A percentile compares a stretch with the other conserved stretches of the same genome.
Conservation (phyloP, 2,888 invertebrate species). For the Drosophila vallismaia region DNA sequence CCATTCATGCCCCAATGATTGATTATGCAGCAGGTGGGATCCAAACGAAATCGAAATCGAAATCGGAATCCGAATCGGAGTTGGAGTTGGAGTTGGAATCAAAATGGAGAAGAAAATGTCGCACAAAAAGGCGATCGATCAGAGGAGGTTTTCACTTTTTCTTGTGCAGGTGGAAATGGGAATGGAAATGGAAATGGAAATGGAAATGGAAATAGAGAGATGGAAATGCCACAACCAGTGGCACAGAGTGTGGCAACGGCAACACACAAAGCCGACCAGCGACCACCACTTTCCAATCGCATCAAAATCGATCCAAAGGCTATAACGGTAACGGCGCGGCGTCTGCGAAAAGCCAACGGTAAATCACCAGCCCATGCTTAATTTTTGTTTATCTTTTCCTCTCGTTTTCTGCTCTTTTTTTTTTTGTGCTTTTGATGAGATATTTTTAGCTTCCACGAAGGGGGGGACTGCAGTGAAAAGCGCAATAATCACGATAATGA, state of each 20-base stretch:
- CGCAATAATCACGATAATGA: slow-evolving; percentile 47
- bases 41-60: slow-evolving; percentile 57
- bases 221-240: not conserved
- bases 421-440: slow-evolving; percentile 9
- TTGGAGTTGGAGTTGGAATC: slow-evolving; percentile 49
- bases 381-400: slow-evolving; percentile 12
- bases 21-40: slow-evolving; percentile 41
- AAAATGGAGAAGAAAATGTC: slow-evolving; percentile 55
- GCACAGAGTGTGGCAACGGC: not conserved
- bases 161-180: slow-evolving; percentile 21
- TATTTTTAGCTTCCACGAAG: slow-evolving; percentile 23
- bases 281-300: slow-evolving; percentile 77
- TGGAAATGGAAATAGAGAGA: slow-evolving; percentile 10
- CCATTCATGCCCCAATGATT: slow-evolving; percentile 37
- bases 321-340: slow-evolving; percentile 40
- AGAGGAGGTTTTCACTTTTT: slow-evolving; percentile 70
- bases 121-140: slow-evolving; percentile 43
- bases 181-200: slow-evolving; percentile 32
- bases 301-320: slow-evolving; percentile 9
- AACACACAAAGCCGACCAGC: slow-evolving; percentile 21
- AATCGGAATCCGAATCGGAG: slow-evolving; percentile 55
- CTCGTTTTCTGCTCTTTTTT: not conserved
- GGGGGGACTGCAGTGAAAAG: slow-evolving; percentile 22
- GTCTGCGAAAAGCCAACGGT: slow-evolving; percentile 55
- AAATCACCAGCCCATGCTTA: slow-evolving; percentile 61